A percentile compares a stretch with the other conserved stretches of the same genome.
phyloP scores from a whole-genome alignment of 2,888 invertebrate species.

The Lasius platythorax region DNA sequence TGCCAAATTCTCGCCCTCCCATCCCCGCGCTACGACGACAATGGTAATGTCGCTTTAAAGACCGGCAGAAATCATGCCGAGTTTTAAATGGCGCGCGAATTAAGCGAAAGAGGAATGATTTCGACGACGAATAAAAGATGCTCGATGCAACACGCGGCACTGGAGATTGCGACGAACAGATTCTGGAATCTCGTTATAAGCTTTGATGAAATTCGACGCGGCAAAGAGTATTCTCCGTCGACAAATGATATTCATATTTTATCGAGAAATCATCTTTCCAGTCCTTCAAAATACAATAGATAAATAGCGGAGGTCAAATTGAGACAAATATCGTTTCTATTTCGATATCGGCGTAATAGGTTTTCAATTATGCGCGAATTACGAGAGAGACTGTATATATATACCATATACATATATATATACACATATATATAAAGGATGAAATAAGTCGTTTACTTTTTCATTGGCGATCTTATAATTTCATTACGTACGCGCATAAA shows the following conservation, averaged over 20 bases:
- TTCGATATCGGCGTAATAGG: not conserved
- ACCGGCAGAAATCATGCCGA: constrained; percentile 61
- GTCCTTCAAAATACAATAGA: not conserved
- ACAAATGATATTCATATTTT: not conserved
- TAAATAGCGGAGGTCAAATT: not conserved
- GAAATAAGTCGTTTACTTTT: not conserved
- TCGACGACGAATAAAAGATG: constrained; percentile 40
- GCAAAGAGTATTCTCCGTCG: not conserved
- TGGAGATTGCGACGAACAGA: not conserved
- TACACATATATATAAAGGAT: not conserved
- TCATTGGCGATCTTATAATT: constrained; percentile 3
- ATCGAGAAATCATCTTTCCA: not conserved
- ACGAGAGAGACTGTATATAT: not conserved
- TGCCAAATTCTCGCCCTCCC: constrained; percentile 74
- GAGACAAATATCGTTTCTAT: not conserved
- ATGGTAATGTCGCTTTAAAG: constrained; percentile 73
- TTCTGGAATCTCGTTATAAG: constrained; percentile 2
- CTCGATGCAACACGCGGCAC: not conserved
- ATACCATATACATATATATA: not conserved
- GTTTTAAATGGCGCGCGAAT: constrained; percentile 49
- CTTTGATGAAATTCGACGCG: constrained; percentile 5
- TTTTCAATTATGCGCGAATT: not conserved
- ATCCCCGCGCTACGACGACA: constrained; percentile 20
- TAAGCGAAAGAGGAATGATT: constrained; percentile 30
- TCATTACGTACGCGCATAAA: constrained; percentile 9